phyloP scores from a whole-genome alignment of 2,888 invertebrate genomes.

The Selenia dentaria region DNA sequence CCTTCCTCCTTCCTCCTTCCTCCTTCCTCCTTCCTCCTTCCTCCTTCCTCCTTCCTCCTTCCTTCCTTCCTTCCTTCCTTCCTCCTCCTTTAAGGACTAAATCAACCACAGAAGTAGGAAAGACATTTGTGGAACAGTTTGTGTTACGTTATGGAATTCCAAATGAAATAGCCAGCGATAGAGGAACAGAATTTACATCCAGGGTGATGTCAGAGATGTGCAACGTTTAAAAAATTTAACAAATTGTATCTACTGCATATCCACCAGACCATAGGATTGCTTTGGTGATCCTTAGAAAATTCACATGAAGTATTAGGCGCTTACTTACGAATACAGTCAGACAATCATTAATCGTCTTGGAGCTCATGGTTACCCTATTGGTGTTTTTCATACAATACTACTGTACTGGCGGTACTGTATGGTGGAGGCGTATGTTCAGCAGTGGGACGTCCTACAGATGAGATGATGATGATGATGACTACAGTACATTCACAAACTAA shows the following conservation, averaged over 20 bases:
- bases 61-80: too few relatives aligned
- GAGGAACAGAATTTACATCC: conserved; percentile 1
- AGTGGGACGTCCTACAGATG: too few relatives aligned
- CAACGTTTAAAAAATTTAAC: too few relatives aligned
- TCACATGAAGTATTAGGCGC: not conserved
- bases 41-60: too few relatives aligned
- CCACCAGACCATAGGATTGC: not conserved
- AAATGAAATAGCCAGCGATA: not conserved
- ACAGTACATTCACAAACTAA: too few relatives aligned
- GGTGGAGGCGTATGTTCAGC: too few relatives aligned
- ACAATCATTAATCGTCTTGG: not conserved
- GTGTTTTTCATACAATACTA: not conserved
- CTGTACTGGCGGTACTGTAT: too few relatives aligned
- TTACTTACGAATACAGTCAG: not conserved
- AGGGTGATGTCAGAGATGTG: not conserved
- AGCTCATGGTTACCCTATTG: not conserved
- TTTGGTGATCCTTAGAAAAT: conserved; percentile 1
- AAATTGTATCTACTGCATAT: not conserved
- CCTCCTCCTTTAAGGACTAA: not conserved
- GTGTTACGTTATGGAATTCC: not conserved
- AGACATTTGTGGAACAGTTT: not conserved
- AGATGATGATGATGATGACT: too few relatives aligned
- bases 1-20: too few relatives aligned
- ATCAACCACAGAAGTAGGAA: not conserved
- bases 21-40: too few relatives aligned